Base-by-base conservation (phyloP, 2,113 vertebrate species). In the Myotis davidii region DNA sequence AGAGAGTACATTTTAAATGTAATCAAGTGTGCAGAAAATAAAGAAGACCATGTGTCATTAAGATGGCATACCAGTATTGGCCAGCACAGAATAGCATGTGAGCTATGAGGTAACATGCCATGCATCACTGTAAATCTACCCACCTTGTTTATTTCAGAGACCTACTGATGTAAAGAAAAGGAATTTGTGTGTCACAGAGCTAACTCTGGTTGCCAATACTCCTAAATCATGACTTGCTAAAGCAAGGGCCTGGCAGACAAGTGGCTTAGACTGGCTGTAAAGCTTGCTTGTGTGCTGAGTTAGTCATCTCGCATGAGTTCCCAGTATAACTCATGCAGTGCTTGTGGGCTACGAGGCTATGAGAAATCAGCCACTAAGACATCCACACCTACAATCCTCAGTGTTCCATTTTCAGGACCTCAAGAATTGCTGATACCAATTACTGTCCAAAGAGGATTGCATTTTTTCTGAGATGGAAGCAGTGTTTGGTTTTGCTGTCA, bases 401-500 rank as follows among this genome's bases (percentile, higher is more conserved):
- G 2, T 7, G 77, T 6, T 20, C 72, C 23, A 52, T 73, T 77
- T 90, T 88, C 0, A 9, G 73, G n/a, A 45, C 54, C 23, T 77
- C 6, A 12, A 23, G 54, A 56, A 29, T 14, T 25, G 50, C 65
- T 81, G 90, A 20, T 17, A 52, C 21, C 56, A 23, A 52, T 45
- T 48, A 23, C 2, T 1, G 8, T 48, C 81, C 76, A 54, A 4
- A 0, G 11, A 81, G 9, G 29, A 72, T 45, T 50, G 56, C 20
- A 34, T 32, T 91, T 32, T 91, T 90, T 32, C 32, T 70, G 14
- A 29, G 7, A 16, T 16, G 6, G 90, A 89, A 78, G 64, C 34
- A 10, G 1, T 5, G 34, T 25, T 52, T 70, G 52, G 16, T 90
- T 79, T 52, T 94, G 85, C 93, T 95, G 95, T 92, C 91, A 50